Evolutionary conservation across 2,113 vertebrate species (phyloP).

Genomic region (Rhinichthys klamathensis): DNA sequence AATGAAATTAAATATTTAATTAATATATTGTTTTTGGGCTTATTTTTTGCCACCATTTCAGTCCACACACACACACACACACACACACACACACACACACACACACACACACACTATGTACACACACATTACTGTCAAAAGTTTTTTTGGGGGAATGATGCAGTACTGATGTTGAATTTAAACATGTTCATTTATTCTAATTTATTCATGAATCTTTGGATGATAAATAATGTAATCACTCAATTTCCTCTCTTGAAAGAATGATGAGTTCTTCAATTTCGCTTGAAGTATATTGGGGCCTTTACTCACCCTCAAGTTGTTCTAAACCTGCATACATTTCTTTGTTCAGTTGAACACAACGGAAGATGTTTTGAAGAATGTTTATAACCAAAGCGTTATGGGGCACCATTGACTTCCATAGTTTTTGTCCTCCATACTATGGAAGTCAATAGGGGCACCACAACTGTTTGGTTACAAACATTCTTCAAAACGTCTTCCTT

Average conservation of each 20-base stretch:
- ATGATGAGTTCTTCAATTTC: background rate
- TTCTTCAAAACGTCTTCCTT: background rate
- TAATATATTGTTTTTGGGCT: background rate
- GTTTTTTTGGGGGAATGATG: background rate
- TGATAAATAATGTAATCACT: background rate
- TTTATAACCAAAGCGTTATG: too few relatives aligned
- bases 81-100: too few relatives aligned
- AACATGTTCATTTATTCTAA: background rate
- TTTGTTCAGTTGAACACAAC: too few relatives aligned
- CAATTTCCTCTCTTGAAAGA: background rate
- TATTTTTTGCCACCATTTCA: background rate
- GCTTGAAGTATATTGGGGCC: too few relatives aligned
- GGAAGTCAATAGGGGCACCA: too few relatives aligned
- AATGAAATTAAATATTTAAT: background rate
- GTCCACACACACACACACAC: background rate
- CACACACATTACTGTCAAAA: background rate
- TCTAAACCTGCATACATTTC: too few relatives aligned
- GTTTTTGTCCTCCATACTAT: too few relatives aligned
- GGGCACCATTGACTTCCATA: too few relatives aligned
- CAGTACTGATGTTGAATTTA: background rate
- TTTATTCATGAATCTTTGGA: background rate
- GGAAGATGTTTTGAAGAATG: too few relatives aligned
- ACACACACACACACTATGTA: too few relatives aligned
- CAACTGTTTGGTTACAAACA: too few relatives aligned
- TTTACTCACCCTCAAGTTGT: too few relatives aligned